A percentile compares a stretch with the other conserved stretches of the same genome.
These are phyloP conservation scores for Electrophaes corylata DNA, from an alignment of 2,888 invertebrate genomes.

Conservation along the genomic window DNA sequence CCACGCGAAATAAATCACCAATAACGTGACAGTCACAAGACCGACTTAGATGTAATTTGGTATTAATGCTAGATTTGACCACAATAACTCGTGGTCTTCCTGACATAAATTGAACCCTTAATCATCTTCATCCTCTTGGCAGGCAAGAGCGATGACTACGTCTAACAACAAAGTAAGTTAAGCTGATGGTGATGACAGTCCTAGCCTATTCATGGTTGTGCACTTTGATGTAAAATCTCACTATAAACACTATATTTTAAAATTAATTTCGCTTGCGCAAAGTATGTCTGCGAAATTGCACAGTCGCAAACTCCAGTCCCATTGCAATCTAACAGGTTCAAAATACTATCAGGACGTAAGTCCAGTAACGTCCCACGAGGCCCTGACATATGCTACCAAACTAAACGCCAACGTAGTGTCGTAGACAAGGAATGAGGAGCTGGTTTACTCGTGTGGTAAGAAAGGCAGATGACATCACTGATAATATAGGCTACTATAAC, in stretches of 20 bases:
- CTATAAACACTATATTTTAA: background rate
- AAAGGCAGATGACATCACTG: background rate
- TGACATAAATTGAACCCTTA: too few species aligned
- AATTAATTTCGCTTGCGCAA: background rate
- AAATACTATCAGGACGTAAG: conserved; percentile 34
- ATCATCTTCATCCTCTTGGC: too few species aligned
- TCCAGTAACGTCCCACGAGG: conserved; percentile 27
- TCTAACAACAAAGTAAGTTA: too few species aligned
- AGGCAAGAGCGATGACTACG: too few species aligned
- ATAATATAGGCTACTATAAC: too few species aligned
- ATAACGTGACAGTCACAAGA: too few species aligned
- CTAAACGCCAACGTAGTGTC: conserved; percentile 23
- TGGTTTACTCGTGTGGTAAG: background rate
- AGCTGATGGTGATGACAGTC: too few species aligned
- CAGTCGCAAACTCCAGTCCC: conserved; percentile 22
- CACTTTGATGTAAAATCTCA: background rate
- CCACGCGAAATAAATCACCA: too few species aligned
- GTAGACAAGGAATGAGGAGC: background rate
- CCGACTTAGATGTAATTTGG: too few species aligned
- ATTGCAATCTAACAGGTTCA: conserved; percentile 32
- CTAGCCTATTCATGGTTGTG: too few species aligned
- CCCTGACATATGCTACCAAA: conserved; percentile 29
- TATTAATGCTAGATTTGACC: too few species aligned
- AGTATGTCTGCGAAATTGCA: background rate
- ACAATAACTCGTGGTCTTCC: too few species aligned